Evolutionary conservation across 2,888 invertebrate species (phyloP).

Genomic region (Ephialtes manifestator): DNA sequence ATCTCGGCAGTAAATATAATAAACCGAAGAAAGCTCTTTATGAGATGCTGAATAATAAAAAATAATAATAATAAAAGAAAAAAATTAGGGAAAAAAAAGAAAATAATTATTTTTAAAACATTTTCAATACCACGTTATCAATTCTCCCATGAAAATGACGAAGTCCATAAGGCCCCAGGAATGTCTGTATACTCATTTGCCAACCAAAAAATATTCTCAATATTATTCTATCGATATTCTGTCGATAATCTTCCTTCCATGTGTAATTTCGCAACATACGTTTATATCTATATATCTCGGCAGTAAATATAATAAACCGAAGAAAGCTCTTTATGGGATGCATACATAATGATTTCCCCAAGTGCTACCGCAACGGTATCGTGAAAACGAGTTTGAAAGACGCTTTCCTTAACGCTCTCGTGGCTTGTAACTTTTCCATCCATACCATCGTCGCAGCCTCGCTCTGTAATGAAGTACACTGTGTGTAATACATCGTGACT

Average conservation of each 20-base stretch:
- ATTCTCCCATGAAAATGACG: no score
- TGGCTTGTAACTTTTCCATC: neutral
- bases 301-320: conserved; percentile 12
- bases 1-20: conserved; percentile 9
- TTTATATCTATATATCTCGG: conserved; percentile 4
- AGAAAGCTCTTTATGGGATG: conserved; percentile 51
- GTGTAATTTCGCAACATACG: neutral
- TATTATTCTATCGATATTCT: no score
- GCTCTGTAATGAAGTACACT: neutral
- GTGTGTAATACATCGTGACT: conserved; percentile 20
- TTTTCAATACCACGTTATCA: no score
- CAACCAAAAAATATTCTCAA: no score
- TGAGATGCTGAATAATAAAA: no score
- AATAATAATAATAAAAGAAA: no score
- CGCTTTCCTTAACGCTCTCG: conserved; percentile 30
- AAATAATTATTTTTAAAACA: no score
- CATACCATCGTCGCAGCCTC: neutral
- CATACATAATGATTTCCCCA: conserved; percentile 50
- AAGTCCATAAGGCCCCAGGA: no score
- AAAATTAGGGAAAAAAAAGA: no score
- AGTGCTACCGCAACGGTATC: conserved; percentile 28
- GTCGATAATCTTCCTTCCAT: no score
- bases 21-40: conserved; percentile 48
- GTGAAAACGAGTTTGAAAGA: conserved; percentile 53
- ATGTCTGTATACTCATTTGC: no score